Evolutionary conservation across 2,113 vertebrate genomes (phyloP), one percentile per base, ranked within the genome.

Genomic region (Bagarius yarrelli): DNA sequence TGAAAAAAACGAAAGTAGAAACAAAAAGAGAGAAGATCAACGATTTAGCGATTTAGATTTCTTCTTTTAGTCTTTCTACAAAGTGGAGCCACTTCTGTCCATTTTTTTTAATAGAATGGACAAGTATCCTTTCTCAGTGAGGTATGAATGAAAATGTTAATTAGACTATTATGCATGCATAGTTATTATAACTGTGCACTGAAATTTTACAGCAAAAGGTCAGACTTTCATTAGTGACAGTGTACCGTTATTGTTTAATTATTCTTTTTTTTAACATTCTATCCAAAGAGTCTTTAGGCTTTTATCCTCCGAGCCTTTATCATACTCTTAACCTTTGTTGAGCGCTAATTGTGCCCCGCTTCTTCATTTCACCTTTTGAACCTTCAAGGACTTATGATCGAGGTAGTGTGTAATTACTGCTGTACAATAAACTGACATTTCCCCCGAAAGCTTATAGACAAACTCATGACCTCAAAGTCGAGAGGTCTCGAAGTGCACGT

Each of bases 351-450:
- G 47, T 61, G 44, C 44, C 69, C n/a, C 47, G 25, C 25, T 81
- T 81, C 57, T 72, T 71, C 57, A 59, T 81, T 74, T 81, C 79
- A 74, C 79, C 70, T 55, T 81, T 73, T 52, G 32, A 81, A 25
- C 69, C 25, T 81, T 81, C 23, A 50, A 19, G 47, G 23, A 36
- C 70, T 81, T 23, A 8, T 74, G 57, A 63, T 53, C 57, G 36
- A 16, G 55, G 57, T n/a, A 23, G 47, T 61, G 79, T 63, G 56
- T 64, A 81, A 81, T 81, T 81, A 81, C 57, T 80, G 69, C 69
- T 80, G 72, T 80, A 63, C 55, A 60, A 40, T 59, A 53, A 25
- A 61, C 40, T 50, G 63, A 79, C 63, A 57, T 44, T 70, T 57
- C 9, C n/a, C n/a, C n/a, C 63, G 23, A 74, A 81, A 47, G 25